Percentiles rank a stretch among this genome's conserved stretches.
phyloP scores from a whole-genome alignment of 1,140 invertebrate genomes.

The Platorchestia sp. region DNA sequence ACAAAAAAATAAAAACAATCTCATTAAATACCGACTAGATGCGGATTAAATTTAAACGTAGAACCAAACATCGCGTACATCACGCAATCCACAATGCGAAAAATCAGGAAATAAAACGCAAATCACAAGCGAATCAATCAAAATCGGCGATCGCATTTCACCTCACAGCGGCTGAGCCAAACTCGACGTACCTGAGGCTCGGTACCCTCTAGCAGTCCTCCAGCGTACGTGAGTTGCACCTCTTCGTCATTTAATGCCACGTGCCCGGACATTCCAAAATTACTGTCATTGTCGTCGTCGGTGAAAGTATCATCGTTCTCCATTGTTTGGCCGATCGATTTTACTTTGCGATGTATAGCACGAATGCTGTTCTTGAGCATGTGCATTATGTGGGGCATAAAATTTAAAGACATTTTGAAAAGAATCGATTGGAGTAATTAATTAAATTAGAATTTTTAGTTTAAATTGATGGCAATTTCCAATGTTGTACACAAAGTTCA shows the following conservation, averaged over 20 bases:
- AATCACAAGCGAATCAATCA: not conserved
- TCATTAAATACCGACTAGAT: too few species aligned
- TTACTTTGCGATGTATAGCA: not conserved
- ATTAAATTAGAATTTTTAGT: not conserved
- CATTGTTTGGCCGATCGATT: not conserved
- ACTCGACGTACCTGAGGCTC: not conserved
- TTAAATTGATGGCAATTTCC: not conserved
- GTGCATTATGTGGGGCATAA: not conserved
- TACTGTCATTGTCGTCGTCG: not conserved
- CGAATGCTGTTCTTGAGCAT: not conserved
- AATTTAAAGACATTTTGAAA: slow-evolving; percentile 10
- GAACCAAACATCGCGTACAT: too few species aligned
- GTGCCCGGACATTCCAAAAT: not conserved
- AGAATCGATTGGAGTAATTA: not conserved
- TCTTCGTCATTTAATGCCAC: not conserved
- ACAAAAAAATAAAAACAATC: too few species aligned
- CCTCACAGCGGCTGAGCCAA: not conserved
- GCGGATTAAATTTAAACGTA: too few species aligned
- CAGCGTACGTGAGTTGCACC: not conserved
- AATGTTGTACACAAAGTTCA: not conserved
- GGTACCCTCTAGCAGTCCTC: slow-evolving; percentile 1
- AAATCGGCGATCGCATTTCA: not conserved
- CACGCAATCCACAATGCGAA: too few species aligned
- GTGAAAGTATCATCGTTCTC: not conserved
- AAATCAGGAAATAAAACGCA: too few species aligned